Base-by-base conservation (phyloP, 2,888 invertebrate genomes). In the Stenichneumon culpator region DNA sequence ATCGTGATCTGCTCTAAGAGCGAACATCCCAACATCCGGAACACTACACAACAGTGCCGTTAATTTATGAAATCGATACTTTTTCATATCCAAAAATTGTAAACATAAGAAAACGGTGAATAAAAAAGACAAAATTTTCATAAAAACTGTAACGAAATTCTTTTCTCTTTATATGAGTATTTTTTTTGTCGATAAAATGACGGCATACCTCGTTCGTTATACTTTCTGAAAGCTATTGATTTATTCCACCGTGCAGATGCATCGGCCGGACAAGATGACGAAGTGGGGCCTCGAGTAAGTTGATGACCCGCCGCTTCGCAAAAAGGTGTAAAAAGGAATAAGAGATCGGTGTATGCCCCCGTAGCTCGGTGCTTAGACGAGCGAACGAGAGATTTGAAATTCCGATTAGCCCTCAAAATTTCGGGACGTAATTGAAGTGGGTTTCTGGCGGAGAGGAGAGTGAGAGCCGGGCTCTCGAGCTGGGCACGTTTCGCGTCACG, bases 1-100 rank as follows among this genome's bases (percentile, higher is more conserved):
- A 96, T 63, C 52, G 68, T 36, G 80, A 79, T 67, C 84, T 94
- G 57, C 92, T 85, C 74, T 86, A 28, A 57, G 65, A 32, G 9
- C 50, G 52, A 39, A 72, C 14, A 50, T 63, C 32, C 2, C 5
- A 32, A 6, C 7, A 63, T n/a, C 32, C 32, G 44, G 4, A 36
- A 22, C 50, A 4, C 9, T 1, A 28, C 25, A 77, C 22, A 47
- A 73, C 79, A 28, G 79, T 86, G 19, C 72, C 84, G 16, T 11
- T 84, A 3, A 82, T 85, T 9, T 6, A 16, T 11, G 47, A 32
- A 16, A 47, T 16, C 44, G 44, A 14, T 47, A 11, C 9, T 39
- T 39, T 39, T 39, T 11, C 5, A 11, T 39, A 39, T 39, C 11
- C 9, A 39, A 39, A 2, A 39, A 39, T 39, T 9, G 2, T 39